phyloP scores from a whole-genome alignment of 2,888 invertebrate species.

The Chaetoderma sp. region DNA sequence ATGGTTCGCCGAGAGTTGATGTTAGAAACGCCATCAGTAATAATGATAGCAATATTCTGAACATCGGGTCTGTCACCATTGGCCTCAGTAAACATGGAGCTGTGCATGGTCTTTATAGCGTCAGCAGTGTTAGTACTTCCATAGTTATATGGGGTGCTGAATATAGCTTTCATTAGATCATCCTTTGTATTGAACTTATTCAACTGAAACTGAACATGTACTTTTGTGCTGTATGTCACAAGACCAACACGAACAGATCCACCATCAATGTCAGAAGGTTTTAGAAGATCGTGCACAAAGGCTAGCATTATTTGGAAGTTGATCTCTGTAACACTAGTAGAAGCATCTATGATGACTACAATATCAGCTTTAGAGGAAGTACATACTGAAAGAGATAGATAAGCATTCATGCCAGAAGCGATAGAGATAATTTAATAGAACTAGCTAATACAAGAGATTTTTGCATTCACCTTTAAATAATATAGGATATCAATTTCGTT shows the following conservation, averaged over 20 bases:
- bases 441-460: too few relatives aligned
- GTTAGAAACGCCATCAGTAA: conserved; percentile 58
- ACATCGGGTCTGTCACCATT: conserved; percentile 49
- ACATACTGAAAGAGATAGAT: too few relatives aligned
- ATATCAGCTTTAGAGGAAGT: conserved; percentile 20
- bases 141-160: conserved; percentile 36
- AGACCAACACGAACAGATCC: conserved; percentile 50
- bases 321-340: conserved; percentile 48
- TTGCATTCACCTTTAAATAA: too few relatives aligned
- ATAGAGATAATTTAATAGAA: too few relatives aligned
- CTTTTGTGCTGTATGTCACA: conserved; percentile 44
- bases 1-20: conserved; percentile 48
- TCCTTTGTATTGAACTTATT: conserved; percentile 31
- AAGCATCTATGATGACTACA: conserved; percentile 47
- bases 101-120: conserved; percentile 43
- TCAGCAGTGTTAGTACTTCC: conserved; percentile 54
- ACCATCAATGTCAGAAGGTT: conserved; percentile 42
- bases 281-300: conserved; percentile 44
- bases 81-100: conserved; percentile 39
- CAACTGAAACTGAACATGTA: conserved; percentile 43
- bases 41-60: conserved; percentile 45
- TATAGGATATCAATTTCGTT: too few relatives aligned
- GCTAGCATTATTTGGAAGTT: conserved; percentile 44
- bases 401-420: too few relatives aligned
- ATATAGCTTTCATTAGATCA: conserved; percentile 38